Evolutionary conservation across 2,888 invertebrate genomes (phyloP), one percentile per base, ranked within the genome.

Genomic region (Deladenus siricidicola): DNA sequence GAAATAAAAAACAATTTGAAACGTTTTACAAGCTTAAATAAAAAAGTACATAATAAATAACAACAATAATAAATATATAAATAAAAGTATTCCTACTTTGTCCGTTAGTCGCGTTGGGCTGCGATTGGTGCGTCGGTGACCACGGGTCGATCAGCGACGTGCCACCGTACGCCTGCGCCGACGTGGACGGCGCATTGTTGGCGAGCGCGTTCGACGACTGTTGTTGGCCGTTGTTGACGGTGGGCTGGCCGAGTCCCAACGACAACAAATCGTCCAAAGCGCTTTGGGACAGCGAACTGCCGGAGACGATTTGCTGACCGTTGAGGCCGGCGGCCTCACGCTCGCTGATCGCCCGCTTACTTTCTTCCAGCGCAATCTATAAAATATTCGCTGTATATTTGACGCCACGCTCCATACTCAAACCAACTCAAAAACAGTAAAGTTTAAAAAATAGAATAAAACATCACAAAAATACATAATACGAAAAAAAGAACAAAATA

Each of bases 111-210:
- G 34, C 29, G 44, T n/a, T 24, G 17, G 47, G 23, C 1, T 23
- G 24, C 17, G 47, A 45, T 10, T 23, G 24, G 6, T 8, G 23
- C 21, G 56, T 53, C 34, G 58, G 54, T 14, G 62, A 53, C 61
- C 61, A 62, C 4, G 62, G 62, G 23, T 62, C 60, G 28, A 47
- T 63, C 21, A 45, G 14, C 3, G 26, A 2, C 8, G 17, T 21
- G 17, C 23, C n/a, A n/a, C 80, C 82, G 81, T 3, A 81, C 80
- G 56, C 81, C 81, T 26, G 64, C 28, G 58, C 58, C 4, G 64
- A 39, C 28, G 48, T 58, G 8, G 56, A 63, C 29, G 65, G 56
- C 17, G 51, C 49, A 6, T 6, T 14, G 39, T n/a, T n/a, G n/a
- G n/a, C n/a, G n/a, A n/a, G n/a, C n/a, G n/a, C n/a, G n/a, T n/a